Evolutionary conservation across 2,888 invertebrate species (phyloP).

Genomic region (Aphrophora alni): DNA sequence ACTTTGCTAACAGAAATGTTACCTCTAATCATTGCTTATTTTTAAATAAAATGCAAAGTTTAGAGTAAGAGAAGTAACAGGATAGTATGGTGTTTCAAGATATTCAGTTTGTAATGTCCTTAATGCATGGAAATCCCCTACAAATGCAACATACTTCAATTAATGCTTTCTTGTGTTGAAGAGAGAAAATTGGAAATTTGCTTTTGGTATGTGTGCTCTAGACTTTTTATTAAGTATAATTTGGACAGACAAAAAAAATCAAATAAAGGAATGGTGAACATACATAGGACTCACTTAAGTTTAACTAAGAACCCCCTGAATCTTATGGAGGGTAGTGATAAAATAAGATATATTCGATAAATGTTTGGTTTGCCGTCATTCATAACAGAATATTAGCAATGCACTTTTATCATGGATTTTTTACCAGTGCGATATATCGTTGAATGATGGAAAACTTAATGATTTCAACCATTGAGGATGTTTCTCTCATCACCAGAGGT

Average conservation of each 20-base stretch:
- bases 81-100: too few relatives aligned
- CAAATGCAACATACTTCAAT: too few relatives aligned
- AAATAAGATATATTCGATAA: slow-evolving; percentile 11
- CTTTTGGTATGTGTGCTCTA: neutral
- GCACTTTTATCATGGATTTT: slow-evolving; percentile 15
- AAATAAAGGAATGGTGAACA: slow-evolving; percentile 17
- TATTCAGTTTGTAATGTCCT: too few relatives aligned
- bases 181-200: neutral
- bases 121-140: too few relatives aligned
- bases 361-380: neutral
- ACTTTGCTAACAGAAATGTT: neutral
- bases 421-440: neutral
- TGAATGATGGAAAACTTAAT: neutral
- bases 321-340: slow-evolving; percentile 6
- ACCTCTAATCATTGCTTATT: slow-evolving; percentile 3
- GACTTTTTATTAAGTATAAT: slow-evolving; percentile 4
- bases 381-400: neutral
- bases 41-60: too few relatives aligned
- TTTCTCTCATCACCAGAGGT: neutral
- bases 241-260: slow-evolving; percentile 16
- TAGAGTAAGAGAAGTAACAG: too few relatives aligned
- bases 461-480: neutral
- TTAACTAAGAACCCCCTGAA: neutral
- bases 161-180: neutral
- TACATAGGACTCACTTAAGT: neutral